Evolutionary conservation across 2,888 invertebrate species (phyloP).

Genomic region (Meganola albula): DNA sequence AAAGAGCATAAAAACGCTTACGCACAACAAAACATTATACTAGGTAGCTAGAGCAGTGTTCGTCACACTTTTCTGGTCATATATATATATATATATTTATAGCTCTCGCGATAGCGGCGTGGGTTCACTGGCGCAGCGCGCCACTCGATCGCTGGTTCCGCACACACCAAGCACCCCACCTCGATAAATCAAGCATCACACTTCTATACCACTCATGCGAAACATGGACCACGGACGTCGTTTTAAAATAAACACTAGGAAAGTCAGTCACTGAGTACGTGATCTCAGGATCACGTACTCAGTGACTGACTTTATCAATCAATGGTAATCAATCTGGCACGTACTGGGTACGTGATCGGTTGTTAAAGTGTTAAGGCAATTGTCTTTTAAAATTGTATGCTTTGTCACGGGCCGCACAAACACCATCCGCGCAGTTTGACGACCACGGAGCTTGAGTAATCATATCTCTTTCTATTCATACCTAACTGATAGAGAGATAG

Average conservation of each 20-base stretch:
- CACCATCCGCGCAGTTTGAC: too few species aligned
- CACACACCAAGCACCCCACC: slow-evolving; percentile 5
- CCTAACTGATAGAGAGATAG: too few species aligned
- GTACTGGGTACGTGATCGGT: not conserved
- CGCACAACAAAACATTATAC: too few species aligned
- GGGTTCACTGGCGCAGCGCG: slow-evolving; percentile 6
- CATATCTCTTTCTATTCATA: too few species aligned
- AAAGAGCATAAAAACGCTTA: too few species aligned
- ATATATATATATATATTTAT: too few species aligned
- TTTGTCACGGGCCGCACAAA: too few species aligned
- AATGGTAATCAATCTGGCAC: not conserved
- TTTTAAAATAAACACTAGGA: slow-evolving; percentile 10
- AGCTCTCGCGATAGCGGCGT: slow-evolving; percentile 5
- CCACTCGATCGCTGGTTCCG: slow-evolving; percentile 5
- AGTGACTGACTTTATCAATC: too few species aligned
- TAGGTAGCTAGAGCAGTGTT: too few species aligned
- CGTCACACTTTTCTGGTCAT: too few species aligned
- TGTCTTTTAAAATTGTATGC: too few species aligned
- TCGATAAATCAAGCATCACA: slow-evolving; percentile 2
- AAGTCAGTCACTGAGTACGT: slow-evolving; percentile 4
- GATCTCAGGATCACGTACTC: not conserved
- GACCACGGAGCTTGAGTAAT: too few species aligned
- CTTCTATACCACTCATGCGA: slow-evolving; percentile 5
- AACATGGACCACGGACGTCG: slow-evolving; percentile 7
- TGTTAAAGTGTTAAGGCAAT: not conserved